Base-by-base conservation (phyloP, 2,888 invertebrate species). In the Cataglyphis cursor region DNA sequence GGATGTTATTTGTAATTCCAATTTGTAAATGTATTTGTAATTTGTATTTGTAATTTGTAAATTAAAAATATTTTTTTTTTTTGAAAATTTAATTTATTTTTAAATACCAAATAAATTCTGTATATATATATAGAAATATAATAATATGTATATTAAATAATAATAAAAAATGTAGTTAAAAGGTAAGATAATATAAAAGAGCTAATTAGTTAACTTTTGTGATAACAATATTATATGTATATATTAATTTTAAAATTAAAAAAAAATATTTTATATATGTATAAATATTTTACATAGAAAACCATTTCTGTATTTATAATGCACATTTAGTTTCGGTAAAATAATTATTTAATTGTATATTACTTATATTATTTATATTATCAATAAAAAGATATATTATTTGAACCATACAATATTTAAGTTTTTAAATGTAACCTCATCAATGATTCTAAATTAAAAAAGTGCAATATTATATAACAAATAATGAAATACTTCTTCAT, bases 281-380 rank as follows among this genome's bases (percentile, higher is more conserved):
- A 57, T 41, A 54, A 66, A 9, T 62, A 61, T 66, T 68, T 68
- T 68, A 51, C 15, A 68, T 21, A 18, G 28, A 21, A 68, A 68
- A 38, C 6, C 24, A 51, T 28, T 41, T 44, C 18, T 59, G 10
- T 28, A 24, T 57, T n/a, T 57, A 59, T 59, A 59, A 31, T 31
- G 28, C 10, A 54, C 24, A 54, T 70, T 54, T n/a, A 51, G 0
- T 54, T 48, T 54, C 15, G 21, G 1, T 24, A n/a, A n/a, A 18
- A 28, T 62, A 41, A 59, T 1, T 61, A 41, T 24, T 61, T 41
- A 28, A 59, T 28, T 41, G 10, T 41, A 5, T 44, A 24, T 73
- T 73, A 28, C 4, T 35, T 35, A 24, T 35, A 24, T 28, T 28
- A 28, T 28, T 28, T 28, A n/a, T 59, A 44, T 44, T 12, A 15